phyloP scores from a whole-genome alignment of 2,888 invertebrate species.

The Selenia dentaria region DNA sequence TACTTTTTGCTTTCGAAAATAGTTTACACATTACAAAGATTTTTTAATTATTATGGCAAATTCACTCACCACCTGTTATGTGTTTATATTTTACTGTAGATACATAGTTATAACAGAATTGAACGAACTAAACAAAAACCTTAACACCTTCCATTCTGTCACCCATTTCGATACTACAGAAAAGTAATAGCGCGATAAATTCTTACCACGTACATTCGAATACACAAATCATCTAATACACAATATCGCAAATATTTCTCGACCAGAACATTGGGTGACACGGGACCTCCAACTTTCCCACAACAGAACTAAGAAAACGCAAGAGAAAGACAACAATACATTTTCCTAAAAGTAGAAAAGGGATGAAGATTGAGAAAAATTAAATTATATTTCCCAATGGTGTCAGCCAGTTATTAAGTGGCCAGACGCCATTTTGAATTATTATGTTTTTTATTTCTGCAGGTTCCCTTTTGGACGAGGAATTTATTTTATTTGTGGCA shows the following conservation, averaged over 20 bases:
- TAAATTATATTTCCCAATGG: conserved; percentile 85
- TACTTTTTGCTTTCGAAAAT: too few species aligned
- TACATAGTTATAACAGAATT: too few species aligned
- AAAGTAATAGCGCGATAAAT: conserved; percentile 58
- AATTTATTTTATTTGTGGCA: conserved; percentile 79
- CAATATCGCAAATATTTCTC: conserved; percentile 81
- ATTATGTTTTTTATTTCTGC: conserved; percentile 80
- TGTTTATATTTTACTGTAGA: too few species aligned
- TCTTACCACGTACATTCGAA: conserved; percentile 65
- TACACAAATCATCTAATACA: conserved; percentile 80
- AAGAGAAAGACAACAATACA: conserved; percentile 55
- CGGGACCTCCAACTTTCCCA: conserved; percentile 55
- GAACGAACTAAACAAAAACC: conserved; percentile 27
- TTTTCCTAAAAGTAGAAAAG: conserved; percentile 43
- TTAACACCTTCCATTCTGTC: conserved; percentile 21
- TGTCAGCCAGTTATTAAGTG: conserved; percentile 86
- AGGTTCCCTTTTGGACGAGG: conserved; percentile 73
- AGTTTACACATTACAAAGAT: too few species aligned
- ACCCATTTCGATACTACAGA: conserved; percentile 43
- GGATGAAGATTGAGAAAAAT: conserved; percentile 73
- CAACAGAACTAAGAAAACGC: conserved; percentile 63
- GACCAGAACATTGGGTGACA: conserved; percentile 77
- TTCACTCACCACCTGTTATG: too few species aligned
- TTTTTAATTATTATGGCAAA: too few species aligned
- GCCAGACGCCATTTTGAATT: conserved; percentile 85